phyloP scores from a whole-genome alignment of 2,888 invertebrate genomes.

The Trichacis sp. region DNA sequence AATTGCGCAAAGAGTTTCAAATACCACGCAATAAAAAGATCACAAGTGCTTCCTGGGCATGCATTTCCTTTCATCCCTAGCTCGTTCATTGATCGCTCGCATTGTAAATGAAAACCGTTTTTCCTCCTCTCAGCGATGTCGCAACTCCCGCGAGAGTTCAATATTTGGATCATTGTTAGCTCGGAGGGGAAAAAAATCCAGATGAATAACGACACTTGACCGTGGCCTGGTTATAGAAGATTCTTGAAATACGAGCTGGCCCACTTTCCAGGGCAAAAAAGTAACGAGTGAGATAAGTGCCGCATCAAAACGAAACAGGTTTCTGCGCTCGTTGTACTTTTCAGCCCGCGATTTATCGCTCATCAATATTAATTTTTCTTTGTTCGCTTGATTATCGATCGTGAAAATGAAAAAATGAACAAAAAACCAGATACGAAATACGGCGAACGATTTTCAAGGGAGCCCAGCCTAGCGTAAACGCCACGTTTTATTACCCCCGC shows the following conservation, averaged over 20 bases:
- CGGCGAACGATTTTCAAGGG: slow-evolving; percentile 2
- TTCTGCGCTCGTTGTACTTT: neutral
- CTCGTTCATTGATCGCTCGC: neutral
- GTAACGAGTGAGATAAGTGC: slow-evolving; percentile 13
- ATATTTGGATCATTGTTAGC: slow-evolving; percentile 3
- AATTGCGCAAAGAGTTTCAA: too few relatives aligned
- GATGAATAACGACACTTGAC: slow-evolving; percentile 23
- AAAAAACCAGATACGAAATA: neutral
- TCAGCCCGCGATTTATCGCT: neutral
- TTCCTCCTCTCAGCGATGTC: neutral
- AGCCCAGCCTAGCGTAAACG: neutral
- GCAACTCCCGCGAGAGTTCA: neutral
- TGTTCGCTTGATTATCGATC: too few relatives aligned
- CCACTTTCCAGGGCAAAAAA: slow-evolving; percentile 16
- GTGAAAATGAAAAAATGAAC: too few relatives aligned
- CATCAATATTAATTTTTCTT: slow-evolving; percentile 1
- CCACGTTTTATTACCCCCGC: neutral
- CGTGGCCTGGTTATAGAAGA: slow-evolving; percentile 28
- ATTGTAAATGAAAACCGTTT: too few relatives aligned
- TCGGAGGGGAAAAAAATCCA: slow-evolving; percentile 6
- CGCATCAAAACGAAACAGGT: neutral
- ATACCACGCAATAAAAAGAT: neutral
- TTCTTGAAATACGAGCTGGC: slow-evolving; percentile 18
- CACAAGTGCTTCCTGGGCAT: neutral
- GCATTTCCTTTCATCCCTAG: neutral